Base-by-base conservation (phyloP, 53 echinoderm and acorn worm species). In the Glandiceps talaboti region DNA sequence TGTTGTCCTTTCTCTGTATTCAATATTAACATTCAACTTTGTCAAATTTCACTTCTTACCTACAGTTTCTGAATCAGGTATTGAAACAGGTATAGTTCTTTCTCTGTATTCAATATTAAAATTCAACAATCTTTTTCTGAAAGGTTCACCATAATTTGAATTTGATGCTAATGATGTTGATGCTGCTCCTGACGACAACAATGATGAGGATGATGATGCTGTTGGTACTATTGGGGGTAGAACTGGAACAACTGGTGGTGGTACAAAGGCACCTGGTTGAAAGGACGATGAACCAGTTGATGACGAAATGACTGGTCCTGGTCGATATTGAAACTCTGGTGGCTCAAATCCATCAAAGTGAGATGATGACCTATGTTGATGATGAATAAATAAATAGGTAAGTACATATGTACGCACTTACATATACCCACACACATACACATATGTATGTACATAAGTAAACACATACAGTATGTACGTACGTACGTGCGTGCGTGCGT, bases 31-130 rank as follows among this genome's bases (percentile, higher is more conserved):
- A n/a, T n/a, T n/a, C n/a, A n/a, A n/a, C n/a, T n/a, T n/a, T n/a
- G n/a, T 26, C n/a, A 14, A 78, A 31, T 27, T 29, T 82, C 27
- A 26, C 26, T 6, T 83, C 92, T 74, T 74, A 92, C 92, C 80
- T 30, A 92, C 89, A 74, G 82, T 75, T 74, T 84, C 80, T 78
- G 29, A 80, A 76, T 92, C 89, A 75, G 86, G 83, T 1, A 92
- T 72, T 20, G 84, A 76, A 12, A 92, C 73, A 25, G 79, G 72
- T 32, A 85, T 85, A 25, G 77, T 86, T 45, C 76, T 85, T 29
- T 90, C 92, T 31, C 87, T 85, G 81, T 92, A 86, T 0, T 80
- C 80, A 25, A 92, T 80, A 76, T 32, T 33, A 78, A 92, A 92
- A 31, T 89, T 83, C 30, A 92, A 32, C 80, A 85, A 73, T 14